Percentiles rank a stretch among this genome's conserved stretches.
phyloP scores from a whole-genome alignment of 2,888 invertebrate genomes.

The Stegana nigrithorax region DNA sequence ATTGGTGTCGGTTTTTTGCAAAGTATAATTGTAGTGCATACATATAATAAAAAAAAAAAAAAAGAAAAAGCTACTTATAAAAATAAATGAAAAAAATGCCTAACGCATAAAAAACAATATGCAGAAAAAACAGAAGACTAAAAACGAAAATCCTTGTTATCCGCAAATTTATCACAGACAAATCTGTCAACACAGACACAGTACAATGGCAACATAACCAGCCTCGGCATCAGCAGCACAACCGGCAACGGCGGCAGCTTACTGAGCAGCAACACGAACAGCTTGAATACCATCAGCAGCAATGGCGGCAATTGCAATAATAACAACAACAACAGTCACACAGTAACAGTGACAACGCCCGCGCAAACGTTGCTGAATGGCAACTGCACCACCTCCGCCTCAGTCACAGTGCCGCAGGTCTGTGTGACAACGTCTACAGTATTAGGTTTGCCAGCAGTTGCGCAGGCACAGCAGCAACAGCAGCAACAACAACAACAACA shows the following conservation, averaged over 20 bases:
- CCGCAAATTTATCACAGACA: slow-evolving; percentile 61
- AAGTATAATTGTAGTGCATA: slow-evolving; percentile 15
- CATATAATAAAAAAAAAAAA: slow-evolving; percentile 10
- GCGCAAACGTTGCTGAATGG: slow-evolving; percentile 28
- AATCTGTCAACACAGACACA: slow-evolving; percentile 56
- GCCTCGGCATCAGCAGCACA: slow-evolving; percentile 30
- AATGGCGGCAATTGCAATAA: neutral
- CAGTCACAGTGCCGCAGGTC: slow-evolving; percentile 12
- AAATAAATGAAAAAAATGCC: neutral
- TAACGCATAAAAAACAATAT: slow-evolving; percentile 8
- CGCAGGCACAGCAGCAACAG: slow-evolving; percentile 32
- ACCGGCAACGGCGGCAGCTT: slow-evolving; percentile 21
- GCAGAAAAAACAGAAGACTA: slow-evolving; percentile 40
- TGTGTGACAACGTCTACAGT: slow-evolving; percentile 40
- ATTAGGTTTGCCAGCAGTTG: slow-evolving; percentile 46
- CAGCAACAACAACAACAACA: slow-evolving; percentile 26
- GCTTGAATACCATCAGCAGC: neutral
- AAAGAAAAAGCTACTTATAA: neutral
- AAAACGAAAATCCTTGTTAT: slow-evolving; percentile 59
- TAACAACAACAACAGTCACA: neutral
- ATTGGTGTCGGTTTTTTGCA: slow-evolving; percentile 48
- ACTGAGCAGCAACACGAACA: slow-evolving; percentile 1
- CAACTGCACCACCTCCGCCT: neutral
- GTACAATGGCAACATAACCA: slow-evolving; percentile 31
- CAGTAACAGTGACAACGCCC: neutral